Base-by-base conservation (phyloP, 2,797 vertebrate genomes). In the Sebastes iracundus region DNA sequence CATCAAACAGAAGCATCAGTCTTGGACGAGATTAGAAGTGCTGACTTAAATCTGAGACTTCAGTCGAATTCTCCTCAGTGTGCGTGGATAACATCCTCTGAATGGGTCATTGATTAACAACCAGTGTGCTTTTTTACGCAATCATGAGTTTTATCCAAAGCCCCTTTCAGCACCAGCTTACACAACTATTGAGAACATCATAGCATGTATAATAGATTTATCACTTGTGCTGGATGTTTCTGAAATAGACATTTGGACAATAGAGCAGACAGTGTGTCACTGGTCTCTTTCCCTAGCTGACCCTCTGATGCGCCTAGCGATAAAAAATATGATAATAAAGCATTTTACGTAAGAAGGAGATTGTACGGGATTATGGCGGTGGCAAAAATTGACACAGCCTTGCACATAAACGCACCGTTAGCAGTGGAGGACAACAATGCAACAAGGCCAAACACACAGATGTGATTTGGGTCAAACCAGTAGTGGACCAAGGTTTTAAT, bases 331-430 rank as follows among this genome's bases (percentile, higher is more conserved):
- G 65, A 91, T 92, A 84, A 88, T 88, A 90, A 92, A 93, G 87
- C 87, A 87, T 93, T 94, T 94, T 92, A 93, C 58, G 64, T 93
- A 92, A 94, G 86, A 85, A 73, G 77, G 88, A 89, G 88, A 92
- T 93, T 92, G 89, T 53, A 30, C 4, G 1, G 90, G 92, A 94
- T 94, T 94, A 93, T 79, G 81, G 75, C 46, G 28, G 72, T 49
- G 75, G 67, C 46, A 11, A 89, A 91, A 89, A 91, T 74, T 74
- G 77, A 90, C 88, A 87, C 72, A 75, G 87, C 68, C 76, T 72
- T 74, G 63, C 82, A n/a, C 63, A 55, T 71, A 79, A 81, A 90
- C 79, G 84, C 80, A 78, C 7, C 11, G 27, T 79, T 61, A 75
- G 78, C 33, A 10, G 60, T 52, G 60, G 65, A 82, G 22, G 74